phyloP scores from a whole-genome alignment of 53 echinoderm and acorn worm genomes.

The Luidia sarsii region DNA sequence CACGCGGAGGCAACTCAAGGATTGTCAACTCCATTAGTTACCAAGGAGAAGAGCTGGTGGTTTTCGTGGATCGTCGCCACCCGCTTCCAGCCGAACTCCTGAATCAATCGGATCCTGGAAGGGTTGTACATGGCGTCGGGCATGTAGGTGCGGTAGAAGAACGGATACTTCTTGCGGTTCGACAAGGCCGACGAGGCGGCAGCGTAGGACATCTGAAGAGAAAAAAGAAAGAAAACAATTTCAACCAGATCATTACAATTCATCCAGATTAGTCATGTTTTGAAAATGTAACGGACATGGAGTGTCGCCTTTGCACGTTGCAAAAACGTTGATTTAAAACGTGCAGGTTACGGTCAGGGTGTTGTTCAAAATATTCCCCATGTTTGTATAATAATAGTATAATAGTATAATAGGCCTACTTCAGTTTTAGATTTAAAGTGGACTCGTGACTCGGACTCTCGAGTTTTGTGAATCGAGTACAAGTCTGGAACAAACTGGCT shows the following conservation, averaged over 20 bases:
- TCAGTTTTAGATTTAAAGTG: too few species aligned
- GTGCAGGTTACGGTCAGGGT: too few species aligned
- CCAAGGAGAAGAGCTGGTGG: slow-evolving; percentile 86
- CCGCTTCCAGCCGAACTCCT: slow-evolving; percentile 77
- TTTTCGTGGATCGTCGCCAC: slow-evolving; percentile 73
- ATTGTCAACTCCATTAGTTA: slow-evolving; percentile 49
- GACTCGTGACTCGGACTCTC: too few species aligned
- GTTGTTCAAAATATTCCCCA: too few species aligned
- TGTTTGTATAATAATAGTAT: too few species aligned
- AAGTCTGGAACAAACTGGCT: too few species aligned
- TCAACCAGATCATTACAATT: neutral
- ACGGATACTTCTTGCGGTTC: slow-evolving; percentile 82
- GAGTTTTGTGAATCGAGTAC: too few species aligned
- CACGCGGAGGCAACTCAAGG: too few species aligned
- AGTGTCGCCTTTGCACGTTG: too few species aligned
- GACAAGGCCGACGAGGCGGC: slow-evolving; percentile 77
- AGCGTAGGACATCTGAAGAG: slow-evolving; percentile 69
- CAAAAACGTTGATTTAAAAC: too few species aligned
- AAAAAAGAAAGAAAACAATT: neutral
- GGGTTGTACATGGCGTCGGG: slow-evolving; percentile 83
- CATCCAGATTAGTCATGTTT: neutral
- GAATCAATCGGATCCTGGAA: slow-evolving; percentile 71
- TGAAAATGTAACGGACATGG: neutral
- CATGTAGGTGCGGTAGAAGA: slow-evolving; percentile 89
- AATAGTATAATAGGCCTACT: too few species aligned